Base-by-base conservation (phyloP, 2,888 invertebrate species). In the Caenorhabditis uteleia region DNA sequence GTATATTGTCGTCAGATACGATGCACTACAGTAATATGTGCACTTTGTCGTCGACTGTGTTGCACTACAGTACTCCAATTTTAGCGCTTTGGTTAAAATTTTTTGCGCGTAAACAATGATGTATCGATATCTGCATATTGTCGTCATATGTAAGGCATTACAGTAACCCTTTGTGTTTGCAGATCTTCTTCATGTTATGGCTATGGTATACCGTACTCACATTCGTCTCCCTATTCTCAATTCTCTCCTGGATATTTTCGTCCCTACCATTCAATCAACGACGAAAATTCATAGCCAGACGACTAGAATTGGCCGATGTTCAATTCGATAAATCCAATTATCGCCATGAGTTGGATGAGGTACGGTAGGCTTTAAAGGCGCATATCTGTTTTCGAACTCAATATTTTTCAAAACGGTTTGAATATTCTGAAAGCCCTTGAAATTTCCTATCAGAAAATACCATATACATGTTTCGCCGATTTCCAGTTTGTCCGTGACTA, bases 161-260 rank as follows among this genome's bases (percentile, higher is more conserved):
- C 7, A 29, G 31, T 12, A 8, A 23, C 8, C 21, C 20, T 33
- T 16, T n/a, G 16, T 12, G 27, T n/a, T 51, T 55, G 20, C 46
- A 77, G 79, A 74, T 83, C 6, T 83, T 83, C 73, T 71, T 83
- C 39, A 61, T 83, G 6, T 70, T 83, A 2, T 83, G 82, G 82
- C 59, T 83, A 6, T 83, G 83, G 83, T 83, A 81, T 65, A 71
- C 73, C 2, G 27, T 79, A 0, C 54, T 81, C 4, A 68, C 71
- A 2, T 50, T 77, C 7, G 53, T 72, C 34, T 72, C 79, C 2
- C 64, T 79, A 26, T 62, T 64, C 20, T 71, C 73, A 23, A 72
- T 79, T 18, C 43, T 77, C 40, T 78, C 76, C 3, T 82, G 82
- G 81, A 68, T 71, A 23, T 64, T 77, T 55, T 60, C 65, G 10